These are phyloP conservation scores for Ceratosolen fusciceps DNA, from an alignment of 1,140 invertebrate species.

Conservation along the genomic window DNA sequence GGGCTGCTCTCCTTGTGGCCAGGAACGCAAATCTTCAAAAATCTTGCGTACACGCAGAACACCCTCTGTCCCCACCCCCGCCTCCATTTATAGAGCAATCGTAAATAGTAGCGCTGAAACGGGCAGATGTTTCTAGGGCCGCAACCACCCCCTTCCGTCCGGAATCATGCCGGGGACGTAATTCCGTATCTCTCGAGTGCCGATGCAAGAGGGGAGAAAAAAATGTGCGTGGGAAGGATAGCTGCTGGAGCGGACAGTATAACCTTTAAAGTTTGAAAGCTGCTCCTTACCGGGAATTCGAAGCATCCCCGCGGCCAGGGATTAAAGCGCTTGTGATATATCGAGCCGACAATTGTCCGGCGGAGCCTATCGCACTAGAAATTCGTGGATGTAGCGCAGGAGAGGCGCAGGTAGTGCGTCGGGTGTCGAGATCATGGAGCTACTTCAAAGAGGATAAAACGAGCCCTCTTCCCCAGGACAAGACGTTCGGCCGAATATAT, in stretches of 20 bases:
- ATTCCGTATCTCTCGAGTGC: not conserved
- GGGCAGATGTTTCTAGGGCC: conserved; percentile 28
- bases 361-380: too few species aligned
- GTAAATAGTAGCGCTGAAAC: conserved; percentile 44
- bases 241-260: not conserved
- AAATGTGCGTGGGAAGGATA: not conserved
- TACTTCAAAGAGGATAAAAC: conserved; percentile 40
- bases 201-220: not conserved
- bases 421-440: not conserved
- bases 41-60: conserved; percentile 50
- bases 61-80: conserved; percentile 41
- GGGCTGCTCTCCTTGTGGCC: conserved; percentile 48
- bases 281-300: too few species aligned
- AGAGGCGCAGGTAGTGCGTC: not conserved
- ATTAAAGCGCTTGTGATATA: not conserved
- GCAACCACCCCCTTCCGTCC: not conserved
- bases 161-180: not conserved
- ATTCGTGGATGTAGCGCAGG: not conserved
- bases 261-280: too few species aligned
- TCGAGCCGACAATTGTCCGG: too few species aligned
- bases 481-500: conserved; percentile 15
- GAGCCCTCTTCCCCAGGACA: conserved; percentile 8
- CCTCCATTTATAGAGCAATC: not conserved
- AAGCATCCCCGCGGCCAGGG: not conserved
- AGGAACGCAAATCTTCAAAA: conserved; percentile 58